Evolutionary conservation across 2,888 invertebrate species (phyloP).

Genomic region (Chloromyia formosa): DNA sequence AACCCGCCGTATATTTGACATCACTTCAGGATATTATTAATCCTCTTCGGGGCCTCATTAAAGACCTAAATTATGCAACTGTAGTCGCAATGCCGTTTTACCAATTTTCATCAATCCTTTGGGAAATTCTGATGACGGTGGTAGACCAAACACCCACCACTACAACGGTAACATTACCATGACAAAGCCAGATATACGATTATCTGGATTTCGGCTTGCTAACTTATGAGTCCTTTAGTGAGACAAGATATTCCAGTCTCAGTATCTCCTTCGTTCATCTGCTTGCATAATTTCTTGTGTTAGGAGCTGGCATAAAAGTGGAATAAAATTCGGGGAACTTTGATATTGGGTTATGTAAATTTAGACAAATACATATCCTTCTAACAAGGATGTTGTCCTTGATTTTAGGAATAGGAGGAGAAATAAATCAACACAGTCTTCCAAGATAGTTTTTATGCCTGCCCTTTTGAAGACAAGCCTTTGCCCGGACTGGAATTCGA

Average conservation of each 20-base stretch:
- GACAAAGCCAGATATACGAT: slow-evolving; percentile 1
- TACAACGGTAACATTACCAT: not conserved
- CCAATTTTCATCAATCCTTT: slow-evolving; percentile 18
- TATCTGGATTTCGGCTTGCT: not conserved
- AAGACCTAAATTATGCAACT: slow-evolving; percentile 17
- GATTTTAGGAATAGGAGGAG: too few species aligned
- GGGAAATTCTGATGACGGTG: not conserved
- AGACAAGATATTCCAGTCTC: not conserved
- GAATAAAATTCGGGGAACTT: too few species aligned
- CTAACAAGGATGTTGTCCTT: too few species aligned
- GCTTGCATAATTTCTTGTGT: too few species aligned
- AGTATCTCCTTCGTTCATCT: too few species aligned
- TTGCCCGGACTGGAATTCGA: too few species aligned
- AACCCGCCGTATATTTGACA: not conserved
- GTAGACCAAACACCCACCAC: not conserved
- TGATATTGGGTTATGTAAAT: too few species aligned
- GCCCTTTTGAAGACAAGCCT: too few species aligned
- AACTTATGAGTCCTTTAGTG: not conserved
- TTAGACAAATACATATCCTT: too few species aligned
- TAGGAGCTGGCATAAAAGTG: too few species aligned
- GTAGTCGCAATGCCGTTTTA: not conserved
- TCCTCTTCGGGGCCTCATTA: slow-evolving; percentile 17
- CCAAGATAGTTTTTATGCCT: too few species aligned
- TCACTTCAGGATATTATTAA: not conserved
- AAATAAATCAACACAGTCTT: too few species aligned